phyloP scores from a whole-genome alignment of 2,888 invertebrate species.

The Hecatera dysodea region DNA sequence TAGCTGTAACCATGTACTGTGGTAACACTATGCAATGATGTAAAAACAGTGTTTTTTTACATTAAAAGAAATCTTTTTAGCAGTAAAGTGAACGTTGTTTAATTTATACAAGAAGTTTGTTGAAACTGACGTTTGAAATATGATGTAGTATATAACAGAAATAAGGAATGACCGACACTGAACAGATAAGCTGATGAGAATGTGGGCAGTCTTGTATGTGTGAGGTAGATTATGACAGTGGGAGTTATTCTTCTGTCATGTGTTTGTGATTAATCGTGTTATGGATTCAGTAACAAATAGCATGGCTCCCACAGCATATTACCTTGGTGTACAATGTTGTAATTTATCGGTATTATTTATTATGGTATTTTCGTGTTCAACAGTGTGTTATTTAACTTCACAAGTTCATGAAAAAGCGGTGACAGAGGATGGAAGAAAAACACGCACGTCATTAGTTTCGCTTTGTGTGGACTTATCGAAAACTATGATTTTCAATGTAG shows the following conservation, averaged over 20 bases:
- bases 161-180: not conserved
- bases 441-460: no score
- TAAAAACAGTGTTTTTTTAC: no score
- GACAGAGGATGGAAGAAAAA: no score
- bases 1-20: no score
- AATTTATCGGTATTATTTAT: not conserved
- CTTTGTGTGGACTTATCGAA: no score
- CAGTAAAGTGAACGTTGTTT: not conserved
- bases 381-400: no score
- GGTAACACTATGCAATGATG: no score
- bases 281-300: not conserved
- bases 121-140: not conserved
- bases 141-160: not conserved
- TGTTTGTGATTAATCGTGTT: slow-evolving; percentile 13
- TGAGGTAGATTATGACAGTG: slow-evolving; percentile 19
- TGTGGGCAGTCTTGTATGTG: slow-evolving; percentile 21
- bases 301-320: slow-evolving; percentile 10
- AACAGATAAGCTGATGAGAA: not conserved
- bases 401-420: no score
- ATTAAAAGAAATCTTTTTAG: no score
- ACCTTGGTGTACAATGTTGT: not conserved
- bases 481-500: no score
- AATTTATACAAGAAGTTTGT: not conserved
- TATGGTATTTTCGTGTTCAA: no score
- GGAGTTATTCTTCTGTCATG: slow-evolving; percentile 29